Evolutionary conservation across 2,888 invertebrate species (phyloP), one percentile per base, ranked within the genome.

Genomic region (Bruchidius siliquastri): DNA sequence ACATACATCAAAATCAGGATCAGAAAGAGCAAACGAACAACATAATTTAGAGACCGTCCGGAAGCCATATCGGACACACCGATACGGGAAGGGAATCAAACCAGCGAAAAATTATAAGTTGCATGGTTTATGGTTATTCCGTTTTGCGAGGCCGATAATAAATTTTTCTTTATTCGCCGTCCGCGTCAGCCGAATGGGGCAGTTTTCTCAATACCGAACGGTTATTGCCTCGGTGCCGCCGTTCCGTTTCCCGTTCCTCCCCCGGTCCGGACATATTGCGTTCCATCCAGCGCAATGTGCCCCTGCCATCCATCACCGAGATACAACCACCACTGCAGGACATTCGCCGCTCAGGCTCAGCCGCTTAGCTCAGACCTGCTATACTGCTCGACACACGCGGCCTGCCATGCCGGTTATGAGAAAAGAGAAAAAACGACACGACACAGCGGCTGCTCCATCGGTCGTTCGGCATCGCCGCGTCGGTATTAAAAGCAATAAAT

Each of bases 201-300:
- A 88, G 88, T 88, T 89, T 89, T 88, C 88, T 88, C 87, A 87
- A 87, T 87, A 88, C 88, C 88, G 89, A 89, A 89, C 89, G 89
- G 89, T 89, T 89, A 89, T 89, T 89, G 88, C 89, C 88, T 89
- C 88, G 88, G 88, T 87, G 72, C 86, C 84, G 86, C 30, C 30
- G 30, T 13, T 49, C 18, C 49, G 49, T 8, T 8, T 26, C 88
- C 3, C 26, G 2, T 26, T 2, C 26, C 26, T 88, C 88, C 87
- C 74, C 86, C 83, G 3, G 26, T 26, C 86, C 87, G 88, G 88
- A 88, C 89, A 89, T 88, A 89, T 88, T 89, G 88, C 88, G 88
- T 88, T 88, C 88, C 88, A 88, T 88, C 88, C 87, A 88, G 86
- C 87, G 88, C 88, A 89, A 88, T 88, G 88, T 88, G 89, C 88